Conservation (phyloP, 2,888 invertebrate species). For the Protodeltote pygarga region DNA sequence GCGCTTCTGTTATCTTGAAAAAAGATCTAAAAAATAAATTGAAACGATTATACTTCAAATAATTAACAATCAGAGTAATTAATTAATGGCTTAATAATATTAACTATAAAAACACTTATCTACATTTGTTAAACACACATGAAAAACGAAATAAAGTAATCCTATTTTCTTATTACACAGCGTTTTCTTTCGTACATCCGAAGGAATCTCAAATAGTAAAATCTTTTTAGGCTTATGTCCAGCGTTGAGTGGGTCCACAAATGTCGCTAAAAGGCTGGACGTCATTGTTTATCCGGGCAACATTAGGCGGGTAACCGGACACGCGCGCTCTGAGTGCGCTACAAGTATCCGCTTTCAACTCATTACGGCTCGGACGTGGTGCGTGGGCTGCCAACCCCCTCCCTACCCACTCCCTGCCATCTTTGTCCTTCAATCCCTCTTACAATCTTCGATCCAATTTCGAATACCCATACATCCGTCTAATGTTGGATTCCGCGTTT, state of each 20-base stretch:
- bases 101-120: too few relatives aligned
- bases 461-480: conserved; percentile 79
- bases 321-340: conserved; percentile 86
- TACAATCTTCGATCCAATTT: conserved; percentile 85
- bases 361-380: conserved; percentile 86
- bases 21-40: too few relatives aligned
- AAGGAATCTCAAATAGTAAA: conserved; percentile 81
- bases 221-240: conserved; percentile 86
- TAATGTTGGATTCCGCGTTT: conserved; percentile 75
- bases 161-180: conserved; percentile 41
- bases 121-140: background rate
- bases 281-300: conserved; percentile 87
- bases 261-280: conserved; percentile 87
- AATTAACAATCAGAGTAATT: too few relatives aligned
- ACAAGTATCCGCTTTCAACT: conserved; percentile 88
- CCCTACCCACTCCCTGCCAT: conserved; percentile 61
- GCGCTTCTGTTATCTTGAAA: too few relatives aligned
- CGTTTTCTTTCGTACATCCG: conserved; percentile 63
- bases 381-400: conserved; percentile 72
- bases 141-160: conserved; percentile 8
- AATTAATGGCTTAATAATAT: too few relatives aligned
- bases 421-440: conserved; percentile 85
- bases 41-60: too few relatives aligned
- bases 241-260: conserved; percentile 86
- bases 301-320: conserved; percentile 87